Evolutionary conservation across 2,888 invertebrate species (phyloP), one percentile per base, ranked within the genome.

Genomic region (Tipula lateralis): DNA sequence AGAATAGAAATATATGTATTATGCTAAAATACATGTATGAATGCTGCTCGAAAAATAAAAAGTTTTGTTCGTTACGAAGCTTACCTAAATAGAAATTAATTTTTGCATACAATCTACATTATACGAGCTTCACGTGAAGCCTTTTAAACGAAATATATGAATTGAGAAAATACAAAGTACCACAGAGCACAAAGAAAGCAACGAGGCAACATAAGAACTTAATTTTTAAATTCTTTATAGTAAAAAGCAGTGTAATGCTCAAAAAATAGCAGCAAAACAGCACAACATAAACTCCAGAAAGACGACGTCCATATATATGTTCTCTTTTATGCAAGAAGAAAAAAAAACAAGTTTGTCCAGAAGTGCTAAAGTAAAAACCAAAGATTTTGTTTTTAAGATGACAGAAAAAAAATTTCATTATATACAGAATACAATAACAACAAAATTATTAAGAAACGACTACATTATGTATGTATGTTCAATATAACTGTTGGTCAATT

Each of bases 301-400:
- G 7, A 66, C 19, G 66, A 24, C n/a, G n/a, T n/a, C n/a, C n/a
- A n/a, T n/a, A n/a, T n/a, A n/a, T n/a, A n/a, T n/a, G n/a, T n/a
- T n/a, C n/a, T n/a, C n/a, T n/a, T n/a, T n/a, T n/a, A n/a, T n/a
- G n/a, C n/a, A n/a, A n/a, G n/a, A n/a, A n/a, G 24, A 19, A 66
- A 66, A 66, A 66, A 66, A 66, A 66, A 66, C 66, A 66, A 66
- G 66, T 66, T 66, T 66, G 66, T 66, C 66, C 66, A 66, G 66
- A 66, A 66, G 66, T 66, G 24, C 66, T 66, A 66, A 66, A 66
- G 66, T 66, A 66, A 66, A 66, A 24, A 66, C 12, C 66, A 66
- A 24, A 7, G 66, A 66, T 66, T 66, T 66, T 66, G 19, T 66
- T 66, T 66, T 24, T 44, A 7, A n/a, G 66, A 66, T 24, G 66